phyloP scores from a whole-genome alignment of 2,888 invertebrate species.

The Julus scanicus region DNA sequence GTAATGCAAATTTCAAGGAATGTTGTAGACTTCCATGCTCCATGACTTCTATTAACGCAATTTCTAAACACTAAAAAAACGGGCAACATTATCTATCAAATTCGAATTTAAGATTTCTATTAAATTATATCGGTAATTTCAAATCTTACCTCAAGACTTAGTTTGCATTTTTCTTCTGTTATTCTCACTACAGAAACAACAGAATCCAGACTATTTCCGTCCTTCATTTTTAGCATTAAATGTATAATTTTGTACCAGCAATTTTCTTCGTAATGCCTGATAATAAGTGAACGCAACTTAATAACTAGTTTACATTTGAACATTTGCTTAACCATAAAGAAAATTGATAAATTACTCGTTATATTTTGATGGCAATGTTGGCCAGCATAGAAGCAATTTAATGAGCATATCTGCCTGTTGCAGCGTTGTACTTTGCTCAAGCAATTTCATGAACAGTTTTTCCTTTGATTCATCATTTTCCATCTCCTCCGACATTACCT shows the following conservation, averaged over 20 bases:
- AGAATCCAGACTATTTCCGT: conserved; percentile 31
- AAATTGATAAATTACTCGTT: not conserved
- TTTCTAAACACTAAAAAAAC: conserved; percentile 48
- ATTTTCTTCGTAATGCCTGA: conserved; percentile 47
- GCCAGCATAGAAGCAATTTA: conserved; percentile 45
- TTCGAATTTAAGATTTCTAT: not conserved
- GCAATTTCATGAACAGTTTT: conserved; percentile 51
- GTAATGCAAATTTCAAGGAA: conserved; percentile 48
- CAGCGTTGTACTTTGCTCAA: conserved; percentile 25
- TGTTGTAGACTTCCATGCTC: conserved; percentile 44
- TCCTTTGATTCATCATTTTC: conserved; percentile 28
- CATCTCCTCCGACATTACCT: conserved; percentile 50
- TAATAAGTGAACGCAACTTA: not conserved
- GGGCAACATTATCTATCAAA: not conserved
- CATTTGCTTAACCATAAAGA: not conserved
- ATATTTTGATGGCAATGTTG: conserved; percentile 12
- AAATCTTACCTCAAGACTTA: not conserved
- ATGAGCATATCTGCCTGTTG: conserved; percentile 3
- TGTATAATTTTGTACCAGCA: conserved; percentile 51
- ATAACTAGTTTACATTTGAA: not conserved
- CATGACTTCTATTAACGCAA: conserved; percentile 38
- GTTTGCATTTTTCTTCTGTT: conserved; percentile 7
- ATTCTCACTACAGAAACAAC: conserved; percentile 29
- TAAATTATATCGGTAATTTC: not conserved
- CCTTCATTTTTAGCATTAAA: conserved; percentile 27